Evolutionary conservation across 2,113 vertebrate species (phyloP).

Genomic region (Amazona guildingii): DNA sequence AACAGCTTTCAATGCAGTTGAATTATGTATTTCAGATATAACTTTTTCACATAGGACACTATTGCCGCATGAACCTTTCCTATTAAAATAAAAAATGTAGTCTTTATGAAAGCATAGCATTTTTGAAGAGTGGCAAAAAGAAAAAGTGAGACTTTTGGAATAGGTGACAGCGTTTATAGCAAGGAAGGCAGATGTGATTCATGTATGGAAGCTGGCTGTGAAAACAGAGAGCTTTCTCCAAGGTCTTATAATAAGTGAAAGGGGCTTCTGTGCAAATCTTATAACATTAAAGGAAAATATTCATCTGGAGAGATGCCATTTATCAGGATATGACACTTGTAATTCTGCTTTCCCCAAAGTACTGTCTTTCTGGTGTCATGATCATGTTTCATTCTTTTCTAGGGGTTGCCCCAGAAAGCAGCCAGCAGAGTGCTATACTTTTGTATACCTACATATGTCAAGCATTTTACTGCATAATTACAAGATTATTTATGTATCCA

Average conservation of each 20-base stretch:
- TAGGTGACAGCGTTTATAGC: constrained; percentile 4
- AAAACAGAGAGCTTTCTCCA: not conserved
- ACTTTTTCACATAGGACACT: constrained; percentile 28
- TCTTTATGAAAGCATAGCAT: constrained; percentile 1
- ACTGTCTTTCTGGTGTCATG: not conserved
- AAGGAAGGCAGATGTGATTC: constrained; percentile 5
- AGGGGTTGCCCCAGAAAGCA: not conserved
- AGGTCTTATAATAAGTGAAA: not conserved
- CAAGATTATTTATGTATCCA: not conserved
- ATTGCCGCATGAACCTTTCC: constrained; percentile 23
- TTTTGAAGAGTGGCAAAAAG: constrained; percentile 17
- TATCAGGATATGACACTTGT: constrained; percentile 23
- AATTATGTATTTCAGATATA: constrained; percentile 26
- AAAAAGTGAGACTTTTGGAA: not conserved
- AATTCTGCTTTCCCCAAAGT: constrained; percentile 24
- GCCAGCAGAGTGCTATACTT: not conserved
- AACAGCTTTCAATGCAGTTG: not conserved
- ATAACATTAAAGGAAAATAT: constrained; percentile 8
- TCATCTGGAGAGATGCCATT: constrained; percentile 1
- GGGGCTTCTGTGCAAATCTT: not conserved
- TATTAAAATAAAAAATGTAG: constrained; percentile 42
- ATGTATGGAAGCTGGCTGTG: not conserved
- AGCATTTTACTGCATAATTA: not conserved
- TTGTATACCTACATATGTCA: not conserved
- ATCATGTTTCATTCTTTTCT: not conserved